phyloP scores from a whole-genome alignment of 2,888 invertebrate genomes.

The Thelaira solivaga region DNA sequence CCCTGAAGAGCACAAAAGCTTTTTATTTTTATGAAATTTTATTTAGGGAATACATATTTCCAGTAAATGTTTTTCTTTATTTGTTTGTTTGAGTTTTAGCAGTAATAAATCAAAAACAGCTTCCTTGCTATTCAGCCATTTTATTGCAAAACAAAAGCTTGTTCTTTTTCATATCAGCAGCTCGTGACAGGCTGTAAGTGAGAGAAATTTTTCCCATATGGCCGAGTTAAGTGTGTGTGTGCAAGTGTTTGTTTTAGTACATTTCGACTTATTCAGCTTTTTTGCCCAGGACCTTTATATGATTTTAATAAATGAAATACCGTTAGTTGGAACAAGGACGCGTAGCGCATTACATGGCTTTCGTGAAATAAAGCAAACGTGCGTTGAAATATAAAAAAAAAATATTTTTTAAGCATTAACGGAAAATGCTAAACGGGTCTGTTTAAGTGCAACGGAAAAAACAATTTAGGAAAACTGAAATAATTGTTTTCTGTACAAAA shows the following conservation, averaged over 20 bases:
- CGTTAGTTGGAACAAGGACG: slow-evolving; percentile 77
- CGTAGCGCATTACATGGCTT: slow-evolving; percentile 68
- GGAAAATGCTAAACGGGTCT: slow-evolving; percentile 67
- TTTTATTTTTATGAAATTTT: background rate
- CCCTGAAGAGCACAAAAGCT: slow-evolving; percentile 14
- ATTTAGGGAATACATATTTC: too few species aligned
- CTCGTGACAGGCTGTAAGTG: background rate
- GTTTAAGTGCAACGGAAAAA: slow-evolving; percentile 49
- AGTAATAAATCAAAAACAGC: too few species aligned
- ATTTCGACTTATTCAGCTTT: slow-evolving; percentile 54
- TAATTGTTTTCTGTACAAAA: slow-evolving; percentile 17
- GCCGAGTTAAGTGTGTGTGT: too few species aligned
- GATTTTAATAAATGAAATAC: slow-evolving; percentile 64
- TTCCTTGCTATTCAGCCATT: slow-evolving; percentile 13
- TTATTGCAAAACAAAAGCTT: background rate
- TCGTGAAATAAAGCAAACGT: slow-evolving; percentile 17
- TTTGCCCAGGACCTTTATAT: slow-evolving; percentile 73
- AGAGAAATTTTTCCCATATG: slow-evolving; percentile 19
- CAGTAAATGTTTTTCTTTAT: background rate
- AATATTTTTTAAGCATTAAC: slow-evolving; percentile 8
- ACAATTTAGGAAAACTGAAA: slow-evolving; percentile 5
- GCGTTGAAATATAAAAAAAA: background rate
- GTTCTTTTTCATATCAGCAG: background rate
- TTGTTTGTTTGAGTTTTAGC: too few species aligned
- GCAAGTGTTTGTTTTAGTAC: slow-evolving; percentile 31